Base-by-base conservation (phyloP, 2,113 vertebrate genomes). In the Pseudolaguvia tuberculata region DNA sequence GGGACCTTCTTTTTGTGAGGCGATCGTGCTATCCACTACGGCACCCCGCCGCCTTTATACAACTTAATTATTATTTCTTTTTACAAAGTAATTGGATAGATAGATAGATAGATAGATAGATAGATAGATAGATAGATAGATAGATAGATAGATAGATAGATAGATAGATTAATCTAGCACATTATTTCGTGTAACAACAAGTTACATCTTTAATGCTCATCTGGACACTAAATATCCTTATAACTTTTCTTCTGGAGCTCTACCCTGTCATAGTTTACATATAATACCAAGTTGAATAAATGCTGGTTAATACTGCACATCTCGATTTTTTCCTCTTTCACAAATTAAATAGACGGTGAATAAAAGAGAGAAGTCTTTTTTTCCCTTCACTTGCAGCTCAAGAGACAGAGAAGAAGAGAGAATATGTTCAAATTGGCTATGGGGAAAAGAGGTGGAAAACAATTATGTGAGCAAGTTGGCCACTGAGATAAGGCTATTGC, bases 381-480 rank as follows among this genome's bases (percentile, higher is more conserved):
- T 55, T 31, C 50, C 35, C 21, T 42, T 56, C 45, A 18, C 63
- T 78, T 71, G 83, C 85, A 83, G 78, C 74, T 83, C 21, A 80
- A 76, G 67, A 84, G 55, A 23, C 55, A 1, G 53, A 48, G 39
- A 59, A 31, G 61, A 35, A 69, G 47, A 59, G 25, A 83, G 81
- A 85, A 81, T 80, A 78, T 82, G 86, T 89, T 88, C 88, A 89
- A 90, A 89, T 90, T 91, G 88, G 88, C 88, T 82, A 77, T 69
- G 83, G 88, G 86, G 85, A 86, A 85, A 65, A 90, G 87, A 87
- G 86, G 88, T 88, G 86, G 86, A 90, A 92, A 92, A 91, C 89
- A 91, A 92, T 90, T 90, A 92, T 87, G 84, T 82, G 84, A 81
- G 82, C 84, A 80, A 83, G 82, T 84, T 83, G 85, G 85, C 86